Base-by-base conservation (phyloP, 2,888 invertebrate species). In the Tetropium fuscum region DNA sequence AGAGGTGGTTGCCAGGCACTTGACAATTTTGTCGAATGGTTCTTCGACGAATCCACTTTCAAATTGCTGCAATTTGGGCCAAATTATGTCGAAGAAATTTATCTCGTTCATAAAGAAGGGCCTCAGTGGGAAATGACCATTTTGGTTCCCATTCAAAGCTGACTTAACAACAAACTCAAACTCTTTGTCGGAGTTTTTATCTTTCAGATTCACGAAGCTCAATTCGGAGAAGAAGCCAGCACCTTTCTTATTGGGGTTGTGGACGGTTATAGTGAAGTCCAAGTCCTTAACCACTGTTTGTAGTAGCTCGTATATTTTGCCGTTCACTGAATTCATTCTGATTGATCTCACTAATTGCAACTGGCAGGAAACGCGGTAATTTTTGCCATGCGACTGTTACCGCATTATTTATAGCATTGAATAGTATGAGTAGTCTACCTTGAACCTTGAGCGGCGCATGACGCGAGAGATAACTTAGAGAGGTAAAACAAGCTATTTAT, bases 51-150 rank as follows among this genome's bases (percentile, higher is more conserved):
- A n/a, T 10, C 16, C 10, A 8, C 15, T 25, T 13, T 45, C 8
- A 13, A 59, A 41, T 19, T 48, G 19, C 0, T 54, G 5, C 1
- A 59, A 48, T 8, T 3, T 13, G 8, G 40, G 38, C 53, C 47
- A 53, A 25, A 53, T 13, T 2, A 38, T 2, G 6, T 34, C 34
- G 40, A 53, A 58, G 38, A 58, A 53, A 19, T 44, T 19, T 13
- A 53, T 58, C 19, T 58, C 58, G 19, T 53, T 58, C 1, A 40
- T 1, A 15, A 38, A 58, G 10, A 30, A 20, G 1, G 11, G 11
- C 4, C 53, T 32, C 4, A 58, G 45, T 3, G 47, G 47, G n/a
- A n/a, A n/a, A n/a, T n/a, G n/a, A n/a, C n/a, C n/a, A n/a, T n/a
- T n/a, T 2, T 66, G 8, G 2, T 25, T 1, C 2, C 22, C 10